phyloP scores from a whole-genome alignment of 2,888 invertebrate genomes.

The Spilarctia lutea region DNA sequence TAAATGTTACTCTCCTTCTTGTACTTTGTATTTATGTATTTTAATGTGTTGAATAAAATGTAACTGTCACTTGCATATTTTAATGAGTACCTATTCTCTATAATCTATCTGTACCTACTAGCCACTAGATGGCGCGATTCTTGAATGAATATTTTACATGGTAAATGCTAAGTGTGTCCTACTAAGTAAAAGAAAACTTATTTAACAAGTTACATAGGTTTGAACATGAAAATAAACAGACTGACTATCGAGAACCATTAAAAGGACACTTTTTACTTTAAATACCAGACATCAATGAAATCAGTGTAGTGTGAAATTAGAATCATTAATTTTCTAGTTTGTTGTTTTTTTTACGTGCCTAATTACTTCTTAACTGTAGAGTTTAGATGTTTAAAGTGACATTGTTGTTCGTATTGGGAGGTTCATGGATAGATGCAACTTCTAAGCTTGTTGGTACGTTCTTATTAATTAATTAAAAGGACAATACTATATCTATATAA shows the following conservation, averaged over 20 bases:
- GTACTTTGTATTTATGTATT: not conserved
- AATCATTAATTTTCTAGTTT: not conserved
- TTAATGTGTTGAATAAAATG: not conserved
- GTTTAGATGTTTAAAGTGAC: too few relatives aligned
- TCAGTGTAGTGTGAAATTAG: not conserved
- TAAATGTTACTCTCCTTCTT: too few relatives aligned
- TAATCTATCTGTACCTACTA: constrained; percentile 34
- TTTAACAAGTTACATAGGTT: not conserved
- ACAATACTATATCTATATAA: too few relatives aligned
- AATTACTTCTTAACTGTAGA: not conserved
- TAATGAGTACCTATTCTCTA: not conserved
- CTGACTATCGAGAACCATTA: not conserved
- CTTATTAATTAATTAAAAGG: too few relatives aligned
- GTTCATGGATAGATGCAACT: too few relatives aligned
- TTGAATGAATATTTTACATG: not conserved
- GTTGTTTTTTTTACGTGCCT: not conserved
- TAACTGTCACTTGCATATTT: not conserved
- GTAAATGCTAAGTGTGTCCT: not conserved
- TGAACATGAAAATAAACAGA: not conserved
- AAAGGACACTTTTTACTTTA: not conserved
- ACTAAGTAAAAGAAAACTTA: too few relatives aligned
- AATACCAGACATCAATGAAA: not conserved
- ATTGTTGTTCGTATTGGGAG: too few relatives aligned
- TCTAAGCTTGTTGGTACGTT: not conserved
- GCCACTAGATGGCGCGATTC: constrained; percentile 49